Evolutionary conservation across 2,888 invertebrate species (phyloP), one percentile per base, ranked within the genome.

Genomic region (Dioctria linearis): DNA sequence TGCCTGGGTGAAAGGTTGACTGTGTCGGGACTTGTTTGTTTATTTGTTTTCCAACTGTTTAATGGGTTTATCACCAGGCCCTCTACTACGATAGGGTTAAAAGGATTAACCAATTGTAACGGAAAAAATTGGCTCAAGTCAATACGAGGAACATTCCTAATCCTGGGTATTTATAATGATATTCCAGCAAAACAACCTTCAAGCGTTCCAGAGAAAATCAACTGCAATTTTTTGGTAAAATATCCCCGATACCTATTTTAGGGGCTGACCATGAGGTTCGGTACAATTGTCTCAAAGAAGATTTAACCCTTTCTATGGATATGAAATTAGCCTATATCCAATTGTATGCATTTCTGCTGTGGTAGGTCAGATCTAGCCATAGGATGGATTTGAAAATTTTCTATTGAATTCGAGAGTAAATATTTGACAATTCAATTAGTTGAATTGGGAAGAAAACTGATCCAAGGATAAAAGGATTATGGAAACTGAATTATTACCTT

Each of bases 81-180:
- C n/a, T 40, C 49, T 25, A 25, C 63, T 9, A 8, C 6, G 76
- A 61, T 76, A 61, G 76, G 76, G 76, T 76, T 76, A 76, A 76
- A 76, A 63, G 76, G 76, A 76, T 76, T 76, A 76, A 76, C 25
- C n/a, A 63, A 63, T 63, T 76, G 61, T 46, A 63, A 11, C 54
- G 63, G 51, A 37, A 49, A 76, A 76, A 76, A 76, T 76, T 76
- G 76, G 63, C 46, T 76, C 54, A 67, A 42, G 57, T 49, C 66
- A 78, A 69, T 79, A 79, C 67, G 39, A 5, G 51, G 67, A 69
- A 66, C 37, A 42, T 43, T 42, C 5, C 79, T 79, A 79, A 79
- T 79, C 67, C 54, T 25, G 39, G 79, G 67, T 39, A 79, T 79
- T 25, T 79, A 79, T 79, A 79, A 79, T 79, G 39, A 79, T 79